These are phyloP conservation scores for Struthidea cinerea DNA, from an alignment of 2,113 vertebrate genomes.

Conservation along the genomic window DNA sequence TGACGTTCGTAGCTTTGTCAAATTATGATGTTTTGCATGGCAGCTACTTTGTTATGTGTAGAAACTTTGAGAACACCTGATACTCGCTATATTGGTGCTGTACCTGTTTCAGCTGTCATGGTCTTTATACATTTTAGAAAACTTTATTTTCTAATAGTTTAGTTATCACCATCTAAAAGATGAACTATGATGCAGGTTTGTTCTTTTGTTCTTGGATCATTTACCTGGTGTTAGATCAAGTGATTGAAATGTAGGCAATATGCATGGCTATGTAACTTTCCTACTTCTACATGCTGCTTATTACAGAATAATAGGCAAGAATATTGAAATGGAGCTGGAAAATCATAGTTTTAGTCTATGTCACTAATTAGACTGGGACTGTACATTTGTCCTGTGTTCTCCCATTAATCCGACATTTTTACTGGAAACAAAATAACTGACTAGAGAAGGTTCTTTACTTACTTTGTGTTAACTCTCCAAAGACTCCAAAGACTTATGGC, in stretches of 20 bases:
- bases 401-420: neutral
- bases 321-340: neutral
- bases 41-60: neutral
- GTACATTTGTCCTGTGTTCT: neutral
- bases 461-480: neutral
- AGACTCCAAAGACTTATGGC: neutral
- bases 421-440: neutral
- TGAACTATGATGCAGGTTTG: neutral
- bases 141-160: neutral
- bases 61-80: conserved; percentile 9
- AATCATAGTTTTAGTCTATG: neutral
- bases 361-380: neutral
- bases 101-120: neutral
- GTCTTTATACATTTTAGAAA: neutral
- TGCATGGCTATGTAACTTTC: neutral
- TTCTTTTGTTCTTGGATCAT: neutral
- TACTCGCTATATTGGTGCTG: neutral
- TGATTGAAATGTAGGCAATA: neutral
- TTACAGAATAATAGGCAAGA: neutral
- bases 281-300: neutral
- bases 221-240: neutral
- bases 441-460: neutral
- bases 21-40: neutral
- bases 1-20: neutral
- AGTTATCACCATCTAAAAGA: neutral